Conservation (phyloP, 2,797 vertebrate species). For the Notoglanidium macrostoma region DNA sequence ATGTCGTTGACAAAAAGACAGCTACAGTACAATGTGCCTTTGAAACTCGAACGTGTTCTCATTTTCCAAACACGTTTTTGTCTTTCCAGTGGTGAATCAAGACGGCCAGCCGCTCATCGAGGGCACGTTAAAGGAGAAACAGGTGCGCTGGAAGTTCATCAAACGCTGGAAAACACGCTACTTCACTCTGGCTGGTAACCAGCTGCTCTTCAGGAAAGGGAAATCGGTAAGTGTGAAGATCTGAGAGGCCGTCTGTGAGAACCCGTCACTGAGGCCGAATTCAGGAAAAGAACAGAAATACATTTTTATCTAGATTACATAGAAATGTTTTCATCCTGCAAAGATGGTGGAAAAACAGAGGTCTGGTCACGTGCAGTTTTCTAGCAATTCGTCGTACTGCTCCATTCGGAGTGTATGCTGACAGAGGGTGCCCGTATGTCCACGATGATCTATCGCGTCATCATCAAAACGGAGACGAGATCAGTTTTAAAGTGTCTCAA, state of each 20-base stretch:
- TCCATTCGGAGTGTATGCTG: background rate
- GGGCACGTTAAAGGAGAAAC: slow-evolving; percentile 96
- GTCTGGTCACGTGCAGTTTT: background rate
- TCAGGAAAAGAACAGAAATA: background rate
- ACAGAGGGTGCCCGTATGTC: background rate
- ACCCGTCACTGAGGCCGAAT: background rate
- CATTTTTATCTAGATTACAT: background rate
- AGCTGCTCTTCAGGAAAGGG: slow-evolving; percentile 90
- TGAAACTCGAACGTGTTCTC: background rate
- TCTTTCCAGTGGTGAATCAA: slow-evolving; percentile 83
- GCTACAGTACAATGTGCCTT: too few species aligned
- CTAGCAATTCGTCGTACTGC: background rate
- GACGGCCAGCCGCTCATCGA: slow-evolving; percentile 94
- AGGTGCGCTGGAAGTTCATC: slow-evolving; percentile 96
- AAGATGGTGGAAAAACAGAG: background rate
- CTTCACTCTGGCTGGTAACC: slow-evolving; percentile 95
- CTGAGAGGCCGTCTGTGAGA: background rate
- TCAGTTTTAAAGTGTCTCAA: background rate
- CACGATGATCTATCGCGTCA: background rate
- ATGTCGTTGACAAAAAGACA: background rate
- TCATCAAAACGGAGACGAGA: background rate
- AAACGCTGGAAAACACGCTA: slow-evolving; percentile 97
- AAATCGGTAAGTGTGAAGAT: slow-evolving; percentile 85
- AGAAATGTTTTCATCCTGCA: background rate
- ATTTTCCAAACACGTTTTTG: background rate